Percentiles rank a stretch among this genome's conserved stretches.
These are phyloP conservation scores for Caenorhabditis tropicalis DNA, from an alignment of 1,140 invertebrate species.

Conservation along the genomic window DNA sequence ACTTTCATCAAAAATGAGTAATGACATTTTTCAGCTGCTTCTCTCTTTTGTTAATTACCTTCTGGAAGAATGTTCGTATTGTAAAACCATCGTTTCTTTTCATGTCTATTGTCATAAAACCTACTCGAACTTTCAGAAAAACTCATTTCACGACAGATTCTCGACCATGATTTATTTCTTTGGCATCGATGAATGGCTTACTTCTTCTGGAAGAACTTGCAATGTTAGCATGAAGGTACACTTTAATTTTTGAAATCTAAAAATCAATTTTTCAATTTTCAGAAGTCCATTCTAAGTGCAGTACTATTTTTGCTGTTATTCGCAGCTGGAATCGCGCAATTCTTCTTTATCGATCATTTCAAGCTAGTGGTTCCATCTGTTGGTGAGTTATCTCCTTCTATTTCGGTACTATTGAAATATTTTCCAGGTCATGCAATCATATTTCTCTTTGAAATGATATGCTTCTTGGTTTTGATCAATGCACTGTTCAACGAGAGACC, in stretches of 20 bases:
- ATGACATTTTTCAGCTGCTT: no score
- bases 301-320: background rate
- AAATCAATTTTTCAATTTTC: background rate
- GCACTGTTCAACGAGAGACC: slow-evolving; percentile 16
- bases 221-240: slow-evolving; percentile 26
- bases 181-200: slow-evolving; percentile 18
- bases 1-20: no score
- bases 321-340: slow-evolving; percentile 2
- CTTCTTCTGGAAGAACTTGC: slow-evolving; percentile 6
- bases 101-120: background rate
- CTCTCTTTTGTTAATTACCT: no score
- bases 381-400: slow-evolving; percentile 18
- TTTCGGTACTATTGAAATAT: no score
- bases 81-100: no score
- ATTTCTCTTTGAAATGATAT: slow-evolving; percentile 18
- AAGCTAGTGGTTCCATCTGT: slow-evolving; percentile 20
- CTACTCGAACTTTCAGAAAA: background rate
- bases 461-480: slow-evolving; percentile 24
- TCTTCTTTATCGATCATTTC: slow-evolving; percentile 23
- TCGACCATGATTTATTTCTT: slow-evolving; percentile 25
- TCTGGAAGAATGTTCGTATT: no score
- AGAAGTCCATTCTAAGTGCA: slow-evolving; percentile 11
- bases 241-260: no score
- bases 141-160: background rate
- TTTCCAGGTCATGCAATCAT: slow-evolving; percentile 9